Evolutionary conservation across 23 tunicate species (phyloP).

Genomic region (Phallusia fumigata): DNA sequence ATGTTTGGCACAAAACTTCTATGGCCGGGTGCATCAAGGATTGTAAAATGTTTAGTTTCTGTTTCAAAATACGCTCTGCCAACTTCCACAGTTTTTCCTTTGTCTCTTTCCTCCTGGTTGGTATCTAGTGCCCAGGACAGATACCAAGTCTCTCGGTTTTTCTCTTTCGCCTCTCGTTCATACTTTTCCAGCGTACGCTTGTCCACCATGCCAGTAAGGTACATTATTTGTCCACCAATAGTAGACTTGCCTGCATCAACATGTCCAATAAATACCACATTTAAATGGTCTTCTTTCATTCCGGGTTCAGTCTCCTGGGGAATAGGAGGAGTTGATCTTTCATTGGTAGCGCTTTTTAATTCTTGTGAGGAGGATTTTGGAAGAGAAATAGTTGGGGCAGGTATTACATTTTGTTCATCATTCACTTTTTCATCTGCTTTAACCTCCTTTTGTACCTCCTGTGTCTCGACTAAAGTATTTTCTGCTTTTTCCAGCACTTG

Average conservation of each 20-base stretch:
- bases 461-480: neutral
- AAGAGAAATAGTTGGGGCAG: neutral
- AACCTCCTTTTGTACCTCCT: neutral
- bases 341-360: neutral
- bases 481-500: neutral
- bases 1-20: constrained; percentile 98
- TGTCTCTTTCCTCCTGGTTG: constrained; percentile 98
- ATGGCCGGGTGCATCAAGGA: constrained; percentile 99
- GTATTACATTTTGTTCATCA: constrained; percentile 18
- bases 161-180: constrained; percentile 97
- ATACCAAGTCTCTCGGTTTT: constrained; percentile 98
- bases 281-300: constrained; percentile 65
- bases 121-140: constrained; percentile 98
- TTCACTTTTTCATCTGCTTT: constrained; percentile 11
- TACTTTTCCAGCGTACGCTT: constrained; percentile 96
- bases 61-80: constrained; percentile 98
- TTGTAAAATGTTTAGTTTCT: constrained; percentile 96
- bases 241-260: constrained; percentile 99
- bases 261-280: constrained; percentile 97
- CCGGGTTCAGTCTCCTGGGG: neutral
- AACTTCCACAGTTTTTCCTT: constrained; percentile 97
- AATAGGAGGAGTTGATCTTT: constrained; percentile 35
- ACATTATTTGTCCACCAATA: constrained; percentile 96
- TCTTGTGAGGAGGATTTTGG: constrained; percentile 13
- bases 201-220: constrained; percentile 97